Evolutionary conservation across 1,140 invertebrate species (phyloP).

Genomic region (Whitmania pigra): DNA sequence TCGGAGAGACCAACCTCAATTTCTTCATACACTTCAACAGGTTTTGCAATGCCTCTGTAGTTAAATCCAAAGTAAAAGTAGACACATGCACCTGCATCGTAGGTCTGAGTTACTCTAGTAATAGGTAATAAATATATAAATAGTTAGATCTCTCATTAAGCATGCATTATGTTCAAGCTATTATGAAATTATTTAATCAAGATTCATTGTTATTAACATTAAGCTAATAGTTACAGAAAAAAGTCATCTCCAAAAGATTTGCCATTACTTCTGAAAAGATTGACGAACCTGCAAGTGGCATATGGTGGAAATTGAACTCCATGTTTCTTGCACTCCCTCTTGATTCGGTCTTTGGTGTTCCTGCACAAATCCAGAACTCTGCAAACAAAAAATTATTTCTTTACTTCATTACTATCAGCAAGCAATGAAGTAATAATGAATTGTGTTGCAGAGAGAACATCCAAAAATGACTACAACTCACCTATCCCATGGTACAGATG

Average conservation of each 20-base stretch:
- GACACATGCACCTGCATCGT: conserved; percentile 89
- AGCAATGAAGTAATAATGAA: background rate
- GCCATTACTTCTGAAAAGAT: background rate
- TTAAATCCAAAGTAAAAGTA: conserved; percentile 97
- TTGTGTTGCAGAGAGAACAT: no score
- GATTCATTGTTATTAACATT: no score
- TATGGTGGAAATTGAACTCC: conserved; percentile 44
- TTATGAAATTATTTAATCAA: no score
- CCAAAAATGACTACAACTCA: conserved; percentile 23
- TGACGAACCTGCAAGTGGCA: conserved; percentile 40
- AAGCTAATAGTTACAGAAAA: no score
- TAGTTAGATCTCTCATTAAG: no score
- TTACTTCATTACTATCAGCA: background rate
- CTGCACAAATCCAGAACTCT: conserved; percentile 65
- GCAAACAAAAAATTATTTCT: conserved; percentile 24
- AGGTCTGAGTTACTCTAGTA: conserved; percentile 77
- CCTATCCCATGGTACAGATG: conserved; percentile 86
- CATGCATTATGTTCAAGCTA: no score
- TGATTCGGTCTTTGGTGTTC: conserved; percentile 74
- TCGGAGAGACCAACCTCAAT: conserved; percentile 44
- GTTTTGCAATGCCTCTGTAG: conserved; percentile 50
- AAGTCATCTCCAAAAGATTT: no score
- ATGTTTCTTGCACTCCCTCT: conserved; percentile 55
- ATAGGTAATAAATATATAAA: conserved; percentile 23
- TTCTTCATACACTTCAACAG: conserved; percentile 67